These are phyloP conservation scores for Vireo altiloquus DNA, from an alignment of 2,113 vertebrate genomes.

Conservation along the genomic window DNA sequence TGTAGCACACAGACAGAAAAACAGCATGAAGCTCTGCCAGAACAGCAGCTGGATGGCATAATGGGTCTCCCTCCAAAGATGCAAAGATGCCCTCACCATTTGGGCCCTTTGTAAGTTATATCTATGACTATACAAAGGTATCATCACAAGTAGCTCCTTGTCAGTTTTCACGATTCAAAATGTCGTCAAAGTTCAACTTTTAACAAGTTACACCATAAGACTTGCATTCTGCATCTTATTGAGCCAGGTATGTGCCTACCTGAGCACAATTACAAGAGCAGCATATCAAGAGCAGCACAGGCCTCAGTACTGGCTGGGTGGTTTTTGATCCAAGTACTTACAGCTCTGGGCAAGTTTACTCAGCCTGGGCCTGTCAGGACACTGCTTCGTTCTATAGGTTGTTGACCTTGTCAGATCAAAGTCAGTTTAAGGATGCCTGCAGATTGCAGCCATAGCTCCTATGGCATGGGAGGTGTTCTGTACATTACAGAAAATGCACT, in stretches of 20 bases:
- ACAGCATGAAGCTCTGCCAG: background rate
- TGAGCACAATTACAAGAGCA: background rate
- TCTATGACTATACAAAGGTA: background rate
- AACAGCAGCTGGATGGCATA: background rate
- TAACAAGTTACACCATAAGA: background rate
- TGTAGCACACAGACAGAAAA: background rate
- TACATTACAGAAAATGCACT: background rate
- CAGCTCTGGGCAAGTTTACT: background rate
- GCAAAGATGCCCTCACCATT: background rate
- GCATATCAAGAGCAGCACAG: background rate
- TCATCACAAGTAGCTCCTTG: background rate
- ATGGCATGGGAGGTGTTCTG: background rate
- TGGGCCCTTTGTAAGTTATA: background rate
- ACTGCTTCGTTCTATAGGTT: background rate
- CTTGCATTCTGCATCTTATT: background rate
- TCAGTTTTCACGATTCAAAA: background rate
- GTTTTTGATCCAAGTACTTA: background rate
- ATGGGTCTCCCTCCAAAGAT: background rate
- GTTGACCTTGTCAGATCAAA: background rate
- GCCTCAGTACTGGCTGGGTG: background rate
- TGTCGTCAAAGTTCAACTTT: background rate
- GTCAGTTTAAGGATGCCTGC: background rate
- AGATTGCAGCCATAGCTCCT: background rate
- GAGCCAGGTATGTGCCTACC: background rate
- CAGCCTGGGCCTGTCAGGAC: background rate